Percentiles rank a stretch among this genome's conserved stretches.
These are phyloP conservation scores for Pseudocheirus occidentalis DNA, from an alignment of 2,797 vertebrate genomes.

Conservation along the genomic window DNA sequence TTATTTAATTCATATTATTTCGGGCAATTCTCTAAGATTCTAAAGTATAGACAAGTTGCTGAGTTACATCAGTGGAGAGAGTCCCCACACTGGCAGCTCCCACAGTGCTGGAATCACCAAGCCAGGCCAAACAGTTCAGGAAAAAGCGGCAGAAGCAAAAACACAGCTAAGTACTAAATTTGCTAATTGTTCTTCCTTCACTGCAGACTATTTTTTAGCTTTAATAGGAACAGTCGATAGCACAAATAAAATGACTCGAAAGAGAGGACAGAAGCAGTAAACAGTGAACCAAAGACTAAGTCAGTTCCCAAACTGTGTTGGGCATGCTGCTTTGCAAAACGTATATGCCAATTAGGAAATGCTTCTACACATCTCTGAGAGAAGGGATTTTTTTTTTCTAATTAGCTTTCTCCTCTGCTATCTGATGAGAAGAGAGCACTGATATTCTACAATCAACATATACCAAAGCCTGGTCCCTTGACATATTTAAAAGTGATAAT, in stretches of 20 bases:
- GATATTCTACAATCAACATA: slow-evolving; percentile 51
- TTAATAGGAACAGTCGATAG: neutral
- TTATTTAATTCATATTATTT: neutral
- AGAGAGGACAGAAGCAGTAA: neutral
- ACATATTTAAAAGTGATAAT: slow-evolving; percentile 64
- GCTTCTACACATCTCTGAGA: slow-evolving; percentile 24
- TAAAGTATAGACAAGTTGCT: neutral
- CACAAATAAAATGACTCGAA: neutral
- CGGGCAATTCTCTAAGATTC: neutral
- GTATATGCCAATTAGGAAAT: slow-evolving; percentile 56
- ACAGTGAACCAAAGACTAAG: slow-evolving; percentile 22
- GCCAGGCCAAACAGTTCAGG: neutral
- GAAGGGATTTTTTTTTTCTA: slow-evolving; percentile 28
- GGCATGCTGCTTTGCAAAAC: slow-evolving; percentile 44
- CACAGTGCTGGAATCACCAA: neutral
- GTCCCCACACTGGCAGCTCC: neutral
- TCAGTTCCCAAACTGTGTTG: slow-evolving; percentile 29
- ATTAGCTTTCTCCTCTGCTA: slow-evolving; percentile 62
- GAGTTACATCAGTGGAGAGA: neutral
- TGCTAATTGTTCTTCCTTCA: slow-evolving; percentile 15
- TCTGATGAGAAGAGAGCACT: slow-evolving; percentile 56
- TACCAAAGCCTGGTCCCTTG: slow-evolving; percentile 53
- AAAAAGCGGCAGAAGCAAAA: slow-evolving; percentile 32
- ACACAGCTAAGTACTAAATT: neutral
- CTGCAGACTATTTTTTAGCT: neutral